phyloP scores from a whole-genome alignment of 2,888 invertebrate genomes.

The Diarsia dahlii region DNA sequence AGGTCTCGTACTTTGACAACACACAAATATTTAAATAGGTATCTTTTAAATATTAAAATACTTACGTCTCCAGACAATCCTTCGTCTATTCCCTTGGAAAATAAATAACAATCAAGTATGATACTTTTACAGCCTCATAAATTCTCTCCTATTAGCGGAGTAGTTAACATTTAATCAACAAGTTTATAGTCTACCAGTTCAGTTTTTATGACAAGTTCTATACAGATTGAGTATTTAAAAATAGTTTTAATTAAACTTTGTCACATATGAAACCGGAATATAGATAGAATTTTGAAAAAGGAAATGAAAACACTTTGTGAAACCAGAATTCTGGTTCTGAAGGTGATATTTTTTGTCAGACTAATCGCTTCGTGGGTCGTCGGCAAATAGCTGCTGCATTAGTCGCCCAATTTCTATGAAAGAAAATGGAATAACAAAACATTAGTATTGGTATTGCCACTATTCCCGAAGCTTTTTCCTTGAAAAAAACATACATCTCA shows the following conservation, averaged over 20 bases:
- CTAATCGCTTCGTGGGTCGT: neutral
- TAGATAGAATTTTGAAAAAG: too few species aligned
- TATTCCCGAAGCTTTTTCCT: neutral
- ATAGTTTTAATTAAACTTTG: neutral
- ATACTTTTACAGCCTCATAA: slow-evolving; percentile 42
- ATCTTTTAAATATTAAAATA: too few species aligned
- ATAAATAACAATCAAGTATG: slow-evolving; percentile 46
- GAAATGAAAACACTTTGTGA: neutral
- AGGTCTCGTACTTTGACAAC: neutral
- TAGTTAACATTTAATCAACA: slow-evolving; percentile 40
- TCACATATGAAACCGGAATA: neutral
- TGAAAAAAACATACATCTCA: neutral
- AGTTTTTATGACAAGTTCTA: slow-evolving; percentile 2
- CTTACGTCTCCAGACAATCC: neutral
- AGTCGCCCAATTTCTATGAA: neutral
- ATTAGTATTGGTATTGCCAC: neutral
- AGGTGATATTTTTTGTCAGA: neutral
- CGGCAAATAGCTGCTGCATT: neutral
- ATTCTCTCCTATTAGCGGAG: slow-evolving; percentile 35
- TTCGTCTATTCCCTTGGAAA: slow-evolving; percentile 14
- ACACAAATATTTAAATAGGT: too few species aligned
- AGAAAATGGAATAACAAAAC: neutral
- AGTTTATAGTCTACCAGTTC: slow-evolving; percentile 24
- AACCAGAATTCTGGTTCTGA: neutral
- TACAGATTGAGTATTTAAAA: neutral